Percentiles rank a stretch among this genome's conserved stretches.
These are phyloP conservation scores for Calonectris borealis DNA, from an alignment of 2,113 vertebrate species.

Conservation along the genomic window DNA sequence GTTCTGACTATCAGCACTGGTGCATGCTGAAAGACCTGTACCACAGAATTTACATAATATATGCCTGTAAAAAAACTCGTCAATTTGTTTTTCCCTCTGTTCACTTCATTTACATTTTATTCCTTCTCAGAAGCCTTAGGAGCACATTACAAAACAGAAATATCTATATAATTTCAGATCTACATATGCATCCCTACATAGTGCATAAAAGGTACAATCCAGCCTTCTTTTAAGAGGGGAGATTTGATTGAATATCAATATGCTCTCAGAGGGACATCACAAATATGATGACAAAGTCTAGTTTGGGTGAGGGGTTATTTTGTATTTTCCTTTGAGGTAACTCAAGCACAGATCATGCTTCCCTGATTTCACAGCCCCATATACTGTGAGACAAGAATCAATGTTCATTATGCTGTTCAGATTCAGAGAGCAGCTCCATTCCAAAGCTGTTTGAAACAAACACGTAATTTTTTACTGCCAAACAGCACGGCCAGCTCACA, in stretches of 20 bases:
- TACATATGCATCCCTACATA: neutral
- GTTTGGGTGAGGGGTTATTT: neutral
- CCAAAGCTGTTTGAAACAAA: neutral
- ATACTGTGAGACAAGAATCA: neutral
- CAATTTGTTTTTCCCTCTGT: conserved; percentile 11
- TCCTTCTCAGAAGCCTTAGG: neutral
- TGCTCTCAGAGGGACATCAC: neutral
- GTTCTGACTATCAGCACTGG: neutral
- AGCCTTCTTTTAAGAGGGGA: neutral
- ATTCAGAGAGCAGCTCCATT: neutral
- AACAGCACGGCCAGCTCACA: neutral
- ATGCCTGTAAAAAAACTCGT: neutral
- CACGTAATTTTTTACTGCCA: neutral
- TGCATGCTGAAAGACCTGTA: neutral
- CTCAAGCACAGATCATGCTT: neutral
- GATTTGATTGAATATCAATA: neutral
- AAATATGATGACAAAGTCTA: neutral
- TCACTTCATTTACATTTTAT: conserved; percentile 23
- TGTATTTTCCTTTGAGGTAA: conserved; percentile 10
- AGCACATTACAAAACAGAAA: neutral
- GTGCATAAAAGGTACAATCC: neutral
- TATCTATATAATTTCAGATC: neutral
- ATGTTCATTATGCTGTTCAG: neutral
- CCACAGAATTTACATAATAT: neutral
- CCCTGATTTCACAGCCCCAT: neutral